Conservation (phyloP, 2,797 vertebrate species). For the Salmo trutta region DNA sequence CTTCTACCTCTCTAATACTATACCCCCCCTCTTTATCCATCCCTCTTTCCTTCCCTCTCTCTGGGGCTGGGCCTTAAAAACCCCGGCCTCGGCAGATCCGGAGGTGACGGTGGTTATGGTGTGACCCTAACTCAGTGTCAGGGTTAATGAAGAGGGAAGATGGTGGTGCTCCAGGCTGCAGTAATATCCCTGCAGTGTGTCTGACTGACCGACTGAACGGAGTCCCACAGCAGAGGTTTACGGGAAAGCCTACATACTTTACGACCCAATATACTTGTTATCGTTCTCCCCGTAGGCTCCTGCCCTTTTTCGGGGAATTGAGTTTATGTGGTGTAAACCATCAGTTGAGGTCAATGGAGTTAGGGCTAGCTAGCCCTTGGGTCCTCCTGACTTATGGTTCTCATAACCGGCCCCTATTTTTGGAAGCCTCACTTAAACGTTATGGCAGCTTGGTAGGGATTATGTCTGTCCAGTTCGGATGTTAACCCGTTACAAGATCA, state of each 20-base stretch:
- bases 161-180: slow-evolving; percentile 8
- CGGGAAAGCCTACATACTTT: slow-evolving; percentile 38
- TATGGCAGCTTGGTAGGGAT: background rate
- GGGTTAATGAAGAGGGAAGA: slow-evolving; percentile 33
- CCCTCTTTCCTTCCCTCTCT: background rate
- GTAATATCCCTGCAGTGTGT: slow-evolving; percentile 38
- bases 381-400: slow-evolving; percentile 28
- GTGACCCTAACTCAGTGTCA: slow-evolving; percentile 36
- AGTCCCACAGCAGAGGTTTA: slow-evolving; percentile 17
- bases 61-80: slow-evolving; percentile 25
- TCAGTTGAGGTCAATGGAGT: slow-evolving; percentile 32
- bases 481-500: background rate
- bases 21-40: background rate
- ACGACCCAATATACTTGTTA: slow-evolving; percentile 59
- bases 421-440: background rate
- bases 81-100: slow-evolving; percentile 40
- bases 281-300: slow-evolving; percentile 28
- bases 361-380: slow-evolving; percentile 14
- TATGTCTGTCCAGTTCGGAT: background rate
- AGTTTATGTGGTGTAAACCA: slow-evolving; percentile 51
- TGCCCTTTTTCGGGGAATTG: slow-evolving; percentile 22
- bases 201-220: background rate
- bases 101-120: slow-evolving; percentile 27
- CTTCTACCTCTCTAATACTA: too few relatives aligned
- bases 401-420: slow-evolving; percentile 25